Evolutionary conservation across 1,140 invertebrate species (phyloP), one percentile per base, ranked within the genome.

Genomic region (Agrypnia vestita): DNA sequence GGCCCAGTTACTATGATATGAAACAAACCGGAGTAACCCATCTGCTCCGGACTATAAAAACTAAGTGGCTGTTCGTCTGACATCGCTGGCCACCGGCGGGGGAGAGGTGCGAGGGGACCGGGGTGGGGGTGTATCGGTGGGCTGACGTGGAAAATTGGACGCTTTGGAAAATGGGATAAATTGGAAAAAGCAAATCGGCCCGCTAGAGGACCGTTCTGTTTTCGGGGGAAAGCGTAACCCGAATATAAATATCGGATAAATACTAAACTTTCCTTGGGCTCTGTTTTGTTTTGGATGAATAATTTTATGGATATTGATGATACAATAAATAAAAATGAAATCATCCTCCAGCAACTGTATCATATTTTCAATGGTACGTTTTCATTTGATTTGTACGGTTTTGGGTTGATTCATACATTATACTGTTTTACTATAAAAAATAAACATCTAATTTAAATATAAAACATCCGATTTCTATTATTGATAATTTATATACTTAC

Each of bases 81-180:
- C 55, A 59, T 59, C 55, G 10, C 55, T 59, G 55, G 55, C 55
- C 55, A 59, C 55, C 15, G 17, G n/a, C 13, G n/a, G 55, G 55
- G n/a, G 55, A 21, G 55, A 11, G 4, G 3, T 15, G 21, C 12
- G 55, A 15, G 12, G 55, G 53, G 55, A 6, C 25, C 25, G 55
- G 3, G 55, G 21, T 11, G 15, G 4, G 55, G 21, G 17, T 19
- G 17, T 59, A 59, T 59, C 17, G 55, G 21, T 59, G 21, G 21
- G 55, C 15, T 15, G 21, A 59, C 21, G 17, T 59, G 55, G 55
- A 59, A 15, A 19, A 59, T 59, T 59, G 55, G 55, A 21, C 21
- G 55, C 55, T 59, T 59, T 59, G 55, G 55, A 59, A 59, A 59
- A 59, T 59, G 55, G 55, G 55, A 19, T 59, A 59, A 59, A 59